A percentile compares a stretch with the other conserved stretches of the same genome.
These are phyloP conservation scores for Epicauta chinensis DNA, from an alignment of 1,140 invertebrate genomes.

Conservation along the genomic window DNA sequence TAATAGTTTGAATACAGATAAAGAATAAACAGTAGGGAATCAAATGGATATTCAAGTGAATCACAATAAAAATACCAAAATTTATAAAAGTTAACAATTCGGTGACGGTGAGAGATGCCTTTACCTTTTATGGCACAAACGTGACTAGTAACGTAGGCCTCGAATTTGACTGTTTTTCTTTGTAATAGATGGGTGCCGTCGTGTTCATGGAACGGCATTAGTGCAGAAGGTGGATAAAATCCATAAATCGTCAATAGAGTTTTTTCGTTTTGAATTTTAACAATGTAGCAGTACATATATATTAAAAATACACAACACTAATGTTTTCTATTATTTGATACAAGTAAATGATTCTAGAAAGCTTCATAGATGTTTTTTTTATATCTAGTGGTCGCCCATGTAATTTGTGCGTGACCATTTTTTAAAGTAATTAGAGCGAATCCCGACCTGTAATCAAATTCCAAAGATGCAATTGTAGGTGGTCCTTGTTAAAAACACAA, in stretches of 20 bases:
- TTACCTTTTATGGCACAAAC: slow-evolving; percentile 14
- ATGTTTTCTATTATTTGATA: background rate
- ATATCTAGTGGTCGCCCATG: background rate
- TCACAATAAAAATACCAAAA: slow-evolving; percentile 9
- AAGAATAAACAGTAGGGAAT: background rate
- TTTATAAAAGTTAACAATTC: background rate
- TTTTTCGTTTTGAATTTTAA: background rate
- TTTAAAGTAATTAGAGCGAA: slow-evolving; percentile 16
- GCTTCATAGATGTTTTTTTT: background rate
- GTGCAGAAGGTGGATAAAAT: too few relatives aligned
- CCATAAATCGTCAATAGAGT: background rate
- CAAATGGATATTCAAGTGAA: background rate
- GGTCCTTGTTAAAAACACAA: slow-evolving; percentile 15
- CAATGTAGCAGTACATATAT: background rate
- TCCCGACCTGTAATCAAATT: slow-evolving; percentile 17
- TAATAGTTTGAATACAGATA: too few relatives aligned
- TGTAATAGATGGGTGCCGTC: background rate
- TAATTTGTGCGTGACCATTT: slow-evolving; percentile 17
- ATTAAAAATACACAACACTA: background rate
- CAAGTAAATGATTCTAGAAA: background rate
- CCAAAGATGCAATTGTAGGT: slow-evolving; percentile 16
- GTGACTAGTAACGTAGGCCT: slow-evolving; percentile 7
- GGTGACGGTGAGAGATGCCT: background rate
- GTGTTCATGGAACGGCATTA: too few relatives aligned
- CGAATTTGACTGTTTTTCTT: slow-evolving; percentile 7